Base-by-base conservation (phyloP, 1,140 invertebrate genomes). In the Lineus longissimus region DNA sequence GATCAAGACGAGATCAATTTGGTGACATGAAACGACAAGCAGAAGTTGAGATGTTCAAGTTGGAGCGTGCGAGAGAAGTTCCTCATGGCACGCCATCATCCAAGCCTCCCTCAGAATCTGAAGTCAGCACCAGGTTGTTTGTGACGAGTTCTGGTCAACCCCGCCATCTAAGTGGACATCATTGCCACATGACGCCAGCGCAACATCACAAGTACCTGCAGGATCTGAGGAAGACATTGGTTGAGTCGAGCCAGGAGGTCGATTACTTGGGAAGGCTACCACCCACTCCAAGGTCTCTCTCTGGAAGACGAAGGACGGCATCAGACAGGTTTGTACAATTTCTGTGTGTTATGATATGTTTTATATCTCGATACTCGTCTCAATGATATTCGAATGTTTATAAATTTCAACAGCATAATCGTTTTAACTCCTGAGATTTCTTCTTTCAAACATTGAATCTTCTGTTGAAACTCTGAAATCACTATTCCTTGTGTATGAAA, bases 41-140 rank as follows among this genome's bases (percentile, higher is more conserved):
- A 31, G 68, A 75, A 65, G 70, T 77, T 43, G 75, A 77, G 60
- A 66, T 69, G 11, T 77, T 77, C 61, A 76, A 74, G 59, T 57
- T 70, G 9, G 75, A 77, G 59, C 65, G 75, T 33, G 31, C 58
- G n/a, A 54, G 70, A 45, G 74, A 77, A 25, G 57, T 55, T 19
- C 63, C 67, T 59, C 60, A 70, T 54, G 63, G 41, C 55, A 59
- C 57, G 13, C 63, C 55, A 30, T 62, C 55, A 17, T 55, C 54
- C 13, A 67, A 55, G 33, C 55, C 70, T 33, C 23, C 56, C 9
- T 17, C 60, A 62, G 30, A 51, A 60, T 15, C 47, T 23, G 22
- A 47, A 45, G 29, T 56, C 51, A 27, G 23, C 40, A 19, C 27
- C 41, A 19, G 60, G 63, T 19, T 58, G 13, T n/a, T 13, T 19